Evolutionary conservation across 2,797 vertebrate species (phyloP).

Genomic region (Coluber constrictor): DNA sequence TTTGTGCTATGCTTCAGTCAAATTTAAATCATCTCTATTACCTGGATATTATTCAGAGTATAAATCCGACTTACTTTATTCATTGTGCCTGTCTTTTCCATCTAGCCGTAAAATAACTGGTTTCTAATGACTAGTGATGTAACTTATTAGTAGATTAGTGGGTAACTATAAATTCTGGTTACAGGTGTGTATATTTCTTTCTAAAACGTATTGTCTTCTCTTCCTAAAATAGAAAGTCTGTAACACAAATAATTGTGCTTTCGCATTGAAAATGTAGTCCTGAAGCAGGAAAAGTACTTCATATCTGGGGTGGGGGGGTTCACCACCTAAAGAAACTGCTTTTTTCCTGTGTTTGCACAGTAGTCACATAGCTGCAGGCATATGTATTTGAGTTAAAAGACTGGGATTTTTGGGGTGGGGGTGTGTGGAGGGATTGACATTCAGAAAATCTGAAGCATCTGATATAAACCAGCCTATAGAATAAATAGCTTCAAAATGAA

Average conservation of each 20-base stretch:
- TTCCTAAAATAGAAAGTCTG: neutral
- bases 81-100: constrained; percentile 47
- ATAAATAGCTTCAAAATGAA: neutral
- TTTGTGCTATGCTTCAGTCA: fast-evolving
- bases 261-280: neutral
- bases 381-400: neutral
- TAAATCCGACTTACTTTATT: neutral
- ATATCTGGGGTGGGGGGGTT: neutral
- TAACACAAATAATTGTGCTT: neutral
- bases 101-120: constrained; percentile 56
- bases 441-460: neutral
- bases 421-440: neutral
- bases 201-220: neutral
- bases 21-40: neutral
- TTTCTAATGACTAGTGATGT: constrained; percentile 61
- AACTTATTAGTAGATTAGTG: constrained; percentile 52
- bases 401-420: no score
- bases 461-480: neutral
- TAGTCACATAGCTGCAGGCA: neutral
- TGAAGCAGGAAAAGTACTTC: neutral
- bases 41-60: neutral
- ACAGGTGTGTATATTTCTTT: constrained; percentile 58
- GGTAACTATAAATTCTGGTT: constrained; percentile 61
- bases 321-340: neutral
- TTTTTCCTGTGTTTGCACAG: neutral